Evolutionary conservation across 2,888 invertebrate species (phyloP).

Genomic region (Tenthredo scrophulariae): DNA sequence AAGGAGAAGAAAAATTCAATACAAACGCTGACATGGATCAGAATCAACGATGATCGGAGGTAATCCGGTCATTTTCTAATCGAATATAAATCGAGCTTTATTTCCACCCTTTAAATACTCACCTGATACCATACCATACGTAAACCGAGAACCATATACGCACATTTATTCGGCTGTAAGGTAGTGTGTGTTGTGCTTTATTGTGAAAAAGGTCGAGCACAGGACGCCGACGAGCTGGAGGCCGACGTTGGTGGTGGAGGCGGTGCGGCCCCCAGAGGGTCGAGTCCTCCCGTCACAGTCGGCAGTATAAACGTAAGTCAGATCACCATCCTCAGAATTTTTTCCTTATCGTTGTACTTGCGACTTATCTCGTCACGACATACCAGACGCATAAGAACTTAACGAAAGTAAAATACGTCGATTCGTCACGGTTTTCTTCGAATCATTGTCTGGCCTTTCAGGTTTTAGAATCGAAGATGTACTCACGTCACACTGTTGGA

Average conservation of each 20-base stretch:
- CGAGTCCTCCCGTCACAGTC: slow-evolving; percentile 72
- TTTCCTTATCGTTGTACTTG: background rate
- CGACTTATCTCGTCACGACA: background rate
- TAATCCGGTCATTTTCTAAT: background rate
- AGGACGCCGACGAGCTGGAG: slow-evolving; percentile 73
- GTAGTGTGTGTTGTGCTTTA: slow-evolving; percentile 31
- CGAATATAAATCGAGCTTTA: background rate
- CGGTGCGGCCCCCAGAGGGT: slow-evolving; percentile 75
- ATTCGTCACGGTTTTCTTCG: no score
- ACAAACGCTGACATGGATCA: background rate
- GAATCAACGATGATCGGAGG: background rate
- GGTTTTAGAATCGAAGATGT: background rate
- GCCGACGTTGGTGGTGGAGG: slow-evolving; percentile 74
- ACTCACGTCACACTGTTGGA: background rate
- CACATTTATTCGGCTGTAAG: background rate
- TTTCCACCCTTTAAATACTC: background rate
- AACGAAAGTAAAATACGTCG: no score
- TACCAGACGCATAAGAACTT: no score
- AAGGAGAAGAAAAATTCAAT: background rate
- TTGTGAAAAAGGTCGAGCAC: slow-evolving; percentile 35
- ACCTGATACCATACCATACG: background rate
- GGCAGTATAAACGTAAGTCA: slow-evolving; percentile 75
- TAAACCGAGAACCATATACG: background rate
- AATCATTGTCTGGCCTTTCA: background rate
- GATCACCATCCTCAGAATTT: background rate